Evolutionary conservation across 2,797 vertebrate species (phyloP).

Genomic region (Pseudochirops cupreus): DNA sequence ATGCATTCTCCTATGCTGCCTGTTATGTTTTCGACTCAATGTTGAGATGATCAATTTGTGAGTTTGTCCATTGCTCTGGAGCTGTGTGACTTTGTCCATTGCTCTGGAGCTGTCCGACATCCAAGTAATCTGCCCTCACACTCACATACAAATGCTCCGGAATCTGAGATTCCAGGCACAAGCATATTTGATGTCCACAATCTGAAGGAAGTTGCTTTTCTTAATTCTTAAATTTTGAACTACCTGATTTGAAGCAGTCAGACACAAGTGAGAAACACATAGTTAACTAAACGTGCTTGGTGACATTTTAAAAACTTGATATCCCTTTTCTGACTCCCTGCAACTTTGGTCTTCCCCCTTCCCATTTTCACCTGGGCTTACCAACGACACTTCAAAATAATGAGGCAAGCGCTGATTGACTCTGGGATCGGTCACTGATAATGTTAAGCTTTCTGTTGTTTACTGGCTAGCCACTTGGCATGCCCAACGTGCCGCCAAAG

Average conservation of each 20-base stretch:
- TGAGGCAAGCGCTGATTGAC: not conserved
- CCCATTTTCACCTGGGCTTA: not conserved
- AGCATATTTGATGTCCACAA: not conserved
- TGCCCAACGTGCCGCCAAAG: constrained; percentile 42
- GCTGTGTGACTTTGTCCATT: not conserved
- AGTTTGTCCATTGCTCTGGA: not conserved
- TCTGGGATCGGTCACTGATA: not conserved
- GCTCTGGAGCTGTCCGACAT: not conserved
- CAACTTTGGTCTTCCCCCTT: not conserved
- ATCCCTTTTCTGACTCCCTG: not conserved
- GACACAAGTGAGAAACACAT: not conserved
- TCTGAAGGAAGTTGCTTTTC: not conserved
- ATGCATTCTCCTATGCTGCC: not conserved
- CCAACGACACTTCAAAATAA: not conserved
- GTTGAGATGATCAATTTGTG: not conserved
- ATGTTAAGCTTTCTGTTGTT: constrained; percentile 55
- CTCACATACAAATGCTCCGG: not conserved
- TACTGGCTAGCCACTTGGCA: constrained; percentile 7
- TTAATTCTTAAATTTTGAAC: not conserved
- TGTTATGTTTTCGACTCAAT: not conserved
- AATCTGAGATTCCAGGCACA: not conserved
- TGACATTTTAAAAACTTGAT: not conserved
- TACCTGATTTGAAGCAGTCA: not conserved
- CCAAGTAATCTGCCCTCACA: not conserved
- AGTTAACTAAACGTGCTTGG: not conserved